phyloP scores from a whole-genome alignment of 1,140 invertebrate species.

The Laupala kohalensis region DNA sequence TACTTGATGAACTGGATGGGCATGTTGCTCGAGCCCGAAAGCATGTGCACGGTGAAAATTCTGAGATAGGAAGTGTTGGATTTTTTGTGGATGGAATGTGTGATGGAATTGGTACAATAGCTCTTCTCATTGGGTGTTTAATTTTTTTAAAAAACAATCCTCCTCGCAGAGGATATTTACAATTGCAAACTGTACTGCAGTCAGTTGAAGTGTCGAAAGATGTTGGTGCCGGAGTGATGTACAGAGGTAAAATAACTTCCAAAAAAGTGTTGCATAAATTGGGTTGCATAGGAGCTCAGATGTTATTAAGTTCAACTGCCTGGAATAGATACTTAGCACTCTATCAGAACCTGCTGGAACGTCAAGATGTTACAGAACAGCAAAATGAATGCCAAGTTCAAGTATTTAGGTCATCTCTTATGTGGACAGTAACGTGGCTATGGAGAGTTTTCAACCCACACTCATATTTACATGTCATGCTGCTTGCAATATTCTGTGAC shows the following conservation, averaged over 20 bases:
- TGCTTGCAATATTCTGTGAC: slow-evolving; percentile 67
- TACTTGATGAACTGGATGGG: slow-evolving; percentile 66
- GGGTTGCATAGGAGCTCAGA: slow-evolving; percentile 49
- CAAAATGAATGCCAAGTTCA: slow-evolving; percentile 38
- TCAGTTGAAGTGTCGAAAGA: slow-evolving; percentile 32
- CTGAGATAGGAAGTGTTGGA: slow-evolving; percentile 53
- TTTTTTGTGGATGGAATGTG: slow-evolving; percentile 62
- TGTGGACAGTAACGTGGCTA: slow-evolving; percentile 55
- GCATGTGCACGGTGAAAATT: slow-evolving; percentile 52
- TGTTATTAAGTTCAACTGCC: slow-evolving; percentile 52
- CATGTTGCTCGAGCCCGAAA: slow-evolving; percentile 56
- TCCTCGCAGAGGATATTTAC: slow-evolving; percentile 48
- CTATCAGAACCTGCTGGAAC: slow-evolving; percentile 60
- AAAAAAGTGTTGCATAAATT: slow-evolving; percentile 48
- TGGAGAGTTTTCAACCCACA: slow-evolving; percentile 73
- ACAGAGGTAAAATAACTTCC: slow-evolving; percentile 47
- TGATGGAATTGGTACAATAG: slow-evolving; percentile 54
- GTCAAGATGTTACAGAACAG: slow-evolving; percentile 32
- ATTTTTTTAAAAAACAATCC: slow-evolving; percentile 53
- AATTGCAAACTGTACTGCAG: slow-evolving; percentile 34
- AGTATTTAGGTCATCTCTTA: slow-evolving; percentile 43
- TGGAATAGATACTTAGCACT: slow-evolving; percentile 71
- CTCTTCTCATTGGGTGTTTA: slow-evolving; percentile 47
- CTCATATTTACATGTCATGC: slow-evolving; percentile 56
- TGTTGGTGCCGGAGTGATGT: slow-evolving; percentile 35